Evolutionary conservation across 1,140 invertebrate genomes (phyloP), one percentile per base, ranked within the genome.

Genomic region (Scaptodrosophila lebanonensis): DNA sequence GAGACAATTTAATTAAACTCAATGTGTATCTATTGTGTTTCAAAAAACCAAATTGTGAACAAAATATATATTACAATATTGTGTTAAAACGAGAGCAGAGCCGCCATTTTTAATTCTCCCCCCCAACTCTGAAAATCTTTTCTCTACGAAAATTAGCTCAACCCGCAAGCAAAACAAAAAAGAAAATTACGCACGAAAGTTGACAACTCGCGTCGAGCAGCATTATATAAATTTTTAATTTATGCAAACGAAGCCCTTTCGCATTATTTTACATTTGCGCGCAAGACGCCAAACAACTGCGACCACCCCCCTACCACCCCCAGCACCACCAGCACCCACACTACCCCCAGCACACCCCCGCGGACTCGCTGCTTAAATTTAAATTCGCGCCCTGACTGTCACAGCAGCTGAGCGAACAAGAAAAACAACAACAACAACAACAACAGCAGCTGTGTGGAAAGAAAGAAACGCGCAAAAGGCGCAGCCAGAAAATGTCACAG

Each of bases 221-320:
- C 75, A 66, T 82, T 82, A 82, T 66, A 82, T 83, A 83, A 66
- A 83, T 83, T 83, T 77, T 77, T 83, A 83, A 83, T 83, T 77
- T 83, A 83, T 83, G 77, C 79, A 83, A 77, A 73, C 79, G 79
- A 83, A 83, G 77, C 77, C 79, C 72, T 83, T 83, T 83, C 77
- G 79, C 77, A 83, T 83, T 83, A 83, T 83, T 82, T 82, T 82
- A 82, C 75, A 82, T 82, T 82, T 82, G 73, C 73, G n/a, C 73
- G 65, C 75, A 58, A 68, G 75, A 77, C 75, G 73, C 73, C 73
- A 68, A 60, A 79, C 73, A 68, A 82, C 82, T 79, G 75, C 68
- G 68, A 54, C 79, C 68, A 73, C 72, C 72, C 29, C 58, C 22
- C 13, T 25, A 32, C 12, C 39, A 66, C 52, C 72, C 72, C 29